Evolutionary conservation across 1,140 invertebrate genomes (phyloP).

Genomic region (Drosophila seguyi): DNA sequence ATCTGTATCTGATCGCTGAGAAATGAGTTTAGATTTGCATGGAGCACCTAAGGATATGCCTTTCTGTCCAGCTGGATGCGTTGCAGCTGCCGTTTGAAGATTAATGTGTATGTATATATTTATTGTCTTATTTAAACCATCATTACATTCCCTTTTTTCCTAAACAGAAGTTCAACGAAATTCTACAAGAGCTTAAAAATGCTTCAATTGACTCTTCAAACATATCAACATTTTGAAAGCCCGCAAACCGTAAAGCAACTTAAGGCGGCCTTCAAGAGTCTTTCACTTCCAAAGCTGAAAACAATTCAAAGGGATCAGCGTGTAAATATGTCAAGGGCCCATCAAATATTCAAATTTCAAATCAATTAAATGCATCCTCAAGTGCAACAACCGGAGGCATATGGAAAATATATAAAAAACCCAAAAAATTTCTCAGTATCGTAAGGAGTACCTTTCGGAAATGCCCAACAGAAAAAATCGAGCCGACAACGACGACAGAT

Average conservation of each 20-base stretch:
- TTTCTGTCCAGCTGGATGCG: neutral
- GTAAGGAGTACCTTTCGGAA: slow-evolving; percentile 30
- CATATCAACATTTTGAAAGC: slow-evolving; percentile 20
- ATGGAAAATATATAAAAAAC: neutral
- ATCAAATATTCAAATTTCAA: slow-evolving; percentile 50
- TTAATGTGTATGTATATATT: neutral
- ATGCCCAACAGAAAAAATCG: slow-evolving; percentile 26
- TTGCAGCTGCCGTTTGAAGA: slow-evolving; percentile 23
- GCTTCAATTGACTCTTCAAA: slow-evolving; percentile 33
- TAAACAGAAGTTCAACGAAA: neutral
- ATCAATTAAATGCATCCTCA: slow-evolving; percentile 40
- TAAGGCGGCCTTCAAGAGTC: slow-evolving; percentile 22
- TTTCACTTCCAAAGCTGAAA: slow-evolving; percentile 23
- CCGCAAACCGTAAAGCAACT: slow-evolving; percentile 2
- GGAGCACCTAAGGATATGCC: slow-evolving; percentile 3
- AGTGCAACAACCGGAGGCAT: slow-evolving; percentile 8
- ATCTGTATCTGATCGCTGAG: slow-evolving; percentile 15
- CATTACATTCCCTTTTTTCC: neutral
- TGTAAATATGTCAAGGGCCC: slow-evolving; percentile 34
- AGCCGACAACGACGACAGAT: slow-evolving; percentile 48
- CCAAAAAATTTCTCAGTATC: slow-evolving; percentile 17
- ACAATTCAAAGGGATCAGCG: slow-evolving; percentile 15
- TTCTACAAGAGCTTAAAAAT: neutral
- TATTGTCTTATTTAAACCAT: neutral
- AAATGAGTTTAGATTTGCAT: slow-evolving; percentile 27